phyloP scores from a whole-genome alignment of 2,888 invertebrate species.

The Diadegma fenestrale region DNA sequence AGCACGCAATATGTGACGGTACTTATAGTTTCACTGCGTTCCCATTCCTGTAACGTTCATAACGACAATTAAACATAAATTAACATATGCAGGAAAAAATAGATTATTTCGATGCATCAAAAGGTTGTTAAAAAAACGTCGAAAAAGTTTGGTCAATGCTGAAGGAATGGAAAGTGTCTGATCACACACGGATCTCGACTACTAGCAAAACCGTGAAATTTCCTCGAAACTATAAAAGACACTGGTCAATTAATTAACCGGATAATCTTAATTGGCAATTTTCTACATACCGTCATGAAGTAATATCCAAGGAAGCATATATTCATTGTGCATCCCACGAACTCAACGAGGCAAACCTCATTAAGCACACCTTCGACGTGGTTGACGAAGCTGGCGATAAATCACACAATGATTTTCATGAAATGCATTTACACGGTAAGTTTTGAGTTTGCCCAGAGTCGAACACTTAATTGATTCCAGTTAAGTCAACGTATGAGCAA shows the following conservation, averaged over 20 bases:
- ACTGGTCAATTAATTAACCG: not conserved
- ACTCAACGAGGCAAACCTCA: slow-evolving; percentile 79
- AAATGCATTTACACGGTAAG: not conserved
- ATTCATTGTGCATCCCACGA: slow-evolving; percentile 80
- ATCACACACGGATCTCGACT: slow-evolving; percentile 2
- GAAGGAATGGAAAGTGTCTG: slow-evolving; percentile 1
- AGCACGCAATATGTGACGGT: slow-evolving; percentile 76
- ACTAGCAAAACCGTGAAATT: slow-evolving; percentile 15
- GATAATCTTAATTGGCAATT: too few species aligned
- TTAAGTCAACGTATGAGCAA: not conserved
- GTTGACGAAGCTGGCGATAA: slow-evolving; percentile 74
- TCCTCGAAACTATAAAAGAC: not conserved
- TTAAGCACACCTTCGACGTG: slow-evolving; percentile 76
- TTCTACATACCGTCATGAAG: slow-evolving; percentile 79
- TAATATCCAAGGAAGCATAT: slow-evolving; percentile 81
- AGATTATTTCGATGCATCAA: not conserved
- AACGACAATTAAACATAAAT: not conserved
- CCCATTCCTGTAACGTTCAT: slow-evolving; percentile 77
- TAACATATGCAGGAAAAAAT: too few species aligned
- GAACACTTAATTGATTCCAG: too few species aligned
- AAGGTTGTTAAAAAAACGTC: not conserved
- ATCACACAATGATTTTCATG: not conserved
- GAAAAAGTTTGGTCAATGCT: not conserved
- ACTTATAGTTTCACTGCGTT: slow-evolving; percentile 75
- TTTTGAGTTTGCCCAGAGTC: too few species aligned